Evolutionary conservation across 2,888 invertebrate species (phyloP), one percentile per base, ranked within the genome.

Genomic region (Amphipyra tragopoginis): DNA sequence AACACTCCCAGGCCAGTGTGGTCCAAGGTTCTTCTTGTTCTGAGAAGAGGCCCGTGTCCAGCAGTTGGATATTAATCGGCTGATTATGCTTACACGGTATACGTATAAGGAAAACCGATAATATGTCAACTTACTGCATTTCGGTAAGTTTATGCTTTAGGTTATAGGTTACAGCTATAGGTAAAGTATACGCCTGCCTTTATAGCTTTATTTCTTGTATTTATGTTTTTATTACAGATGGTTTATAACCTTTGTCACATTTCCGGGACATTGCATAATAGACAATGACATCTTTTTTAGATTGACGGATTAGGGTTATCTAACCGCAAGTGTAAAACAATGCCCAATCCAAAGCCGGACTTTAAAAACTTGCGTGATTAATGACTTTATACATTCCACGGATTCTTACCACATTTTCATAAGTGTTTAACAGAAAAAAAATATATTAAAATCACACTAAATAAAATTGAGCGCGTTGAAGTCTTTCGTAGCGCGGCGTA

Each of bases 381-480:
- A 39, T 36, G 33, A 15, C 7, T n/a, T 14, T 42, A 15, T 13
- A 39, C 29, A 44, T 14, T 33, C 1, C 9, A 34, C 5, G 26
- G 0, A 29, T 13, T 0, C 7, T 29, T 14, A 7, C 15, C 10
- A 43, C 10, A 47, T 47, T 47, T 47, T 15, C 14, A 14, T 14
- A 10, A 13, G 29, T 33, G 1, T 33, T 14, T 21, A 21, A 43
- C 11, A 13, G 38, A 39, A 39, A n/a, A 42, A 42, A 42, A 6
- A 49, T 10, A 33, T 10, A 29, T 54, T 34, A 45, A 29, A 40
- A 4, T 43, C 5, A 26, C 11, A 5, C 26, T 26, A 29, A n/a
- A 43, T 10, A 43, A 11, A 43, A 13, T 7, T 5, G 29, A 26
- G 44, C 86, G 87, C 90, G 91, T 91, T 90, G 88, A 90, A 81